Evolutionary conservation across 2,888 invertebrate genomes (phyloP), one percentile per base, ranked within the genome.

Genomic region (Heliconius aoede): DNA sequence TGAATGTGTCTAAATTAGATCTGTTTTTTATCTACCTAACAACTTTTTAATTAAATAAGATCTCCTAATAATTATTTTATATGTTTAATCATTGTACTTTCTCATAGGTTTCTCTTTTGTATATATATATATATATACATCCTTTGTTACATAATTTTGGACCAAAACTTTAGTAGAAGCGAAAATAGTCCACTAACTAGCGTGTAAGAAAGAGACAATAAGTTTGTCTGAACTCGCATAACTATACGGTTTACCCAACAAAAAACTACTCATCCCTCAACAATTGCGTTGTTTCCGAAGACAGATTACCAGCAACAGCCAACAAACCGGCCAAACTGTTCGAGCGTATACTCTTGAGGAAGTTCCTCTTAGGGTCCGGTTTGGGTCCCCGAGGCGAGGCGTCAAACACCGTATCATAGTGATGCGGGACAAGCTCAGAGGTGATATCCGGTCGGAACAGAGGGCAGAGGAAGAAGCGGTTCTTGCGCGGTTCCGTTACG

Each of bases 391-490:
- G 77, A 64, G 84, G 83, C n/a, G 83, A 85, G 30, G 79, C 74
- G 30, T 85, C 85, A 78, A 82, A 83, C 26, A 86, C 91, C 11
- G 96, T 94, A 82, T 95, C 96, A 87, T 96, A 96, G 83, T 88
- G 89, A 77, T 96, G 24, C 26, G 95, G 71, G 96, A 60, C 58
- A 71, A 88, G 58, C 55, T 89, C 89, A 4, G 88, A 84, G 18
- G 87, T 79, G 65, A 89, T 87, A 21, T 40, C 65, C 30, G 7
- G 88, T 83, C 18, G 87, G 95, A 94, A 96, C 90, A 93, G 96
- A 91, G 84, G 96, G 94, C 87, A 92, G 9, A 90, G 95, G 89
- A 86, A 95, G 95, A 89, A 89, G 9, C 87, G 78, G 80, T 87
- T 88, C 7, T 85, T 85, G 0, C 87, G 80, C 55, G 91, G 90